These are phyloP conservation scores for Timema cristinae DNA, from an alignment of 2,888 invertebrate genomes.

Conservation along the genomic window DNA sequence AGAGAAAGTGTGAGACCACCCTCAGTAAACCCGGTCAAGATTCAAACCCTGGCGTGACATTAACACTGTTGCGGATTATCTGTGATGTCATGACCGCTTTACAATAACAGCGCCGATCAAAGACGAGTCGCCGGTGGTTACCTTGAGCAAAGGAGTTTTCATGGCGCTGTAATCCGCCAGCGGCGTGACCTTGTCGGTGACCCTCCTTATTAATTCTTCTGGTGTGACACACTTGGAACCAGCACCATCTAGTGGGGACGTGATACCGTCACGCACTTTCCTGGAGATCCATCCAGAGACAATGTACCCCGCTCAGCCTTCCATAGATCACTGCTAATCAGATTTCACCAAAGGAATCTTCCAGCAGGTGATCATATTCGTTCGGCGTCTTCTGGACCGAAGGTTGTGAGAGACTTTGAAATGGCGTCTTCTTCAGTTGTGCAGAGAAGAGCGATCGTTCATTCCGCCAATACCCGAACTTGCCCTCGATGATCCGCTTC, in stretches of 20 bases:
- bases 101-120: too few relatives aligned
- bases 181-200: conserved; percentile 44
- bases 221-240: conserved; percentile 6
- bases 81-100: background rate
- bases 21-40: too few relatives aligned
- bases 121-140: conserved; percentile 33
- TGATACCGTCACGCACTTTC: background rate
- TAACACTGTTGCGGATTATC: background rate
- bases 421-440: too few relatives aligned
- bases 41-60: background rate
- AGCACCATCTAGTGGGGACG: too few relatives aligned
- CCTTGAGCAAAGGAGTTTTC: conserved; percentile 51
- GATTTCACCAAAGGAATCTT: conserved; percentile 28
- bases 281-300: background rate
- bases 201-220: background rate
- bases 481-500: too few relatives aligned
- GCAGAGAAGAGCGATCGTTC: too few relatives aligned
- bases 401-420: too few relatives aligned
- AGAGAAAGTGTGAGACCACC: too few relatives aligned
- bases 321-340: conserved; percentile 28
- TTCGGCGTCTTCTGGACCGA: too few relatives aligned
- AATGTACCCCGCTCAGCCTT: conserved; percentile 22
- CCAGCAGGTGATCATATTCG: conserved; percentile 16
- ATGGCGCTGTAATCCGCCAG: conserved; percentile 50
- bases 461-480: too few relatives aligned